Evolutionary conservation across 2,113 vertebrate species (phyloP).

Genomic region (Brachypteracias leptosomus): DNA sequence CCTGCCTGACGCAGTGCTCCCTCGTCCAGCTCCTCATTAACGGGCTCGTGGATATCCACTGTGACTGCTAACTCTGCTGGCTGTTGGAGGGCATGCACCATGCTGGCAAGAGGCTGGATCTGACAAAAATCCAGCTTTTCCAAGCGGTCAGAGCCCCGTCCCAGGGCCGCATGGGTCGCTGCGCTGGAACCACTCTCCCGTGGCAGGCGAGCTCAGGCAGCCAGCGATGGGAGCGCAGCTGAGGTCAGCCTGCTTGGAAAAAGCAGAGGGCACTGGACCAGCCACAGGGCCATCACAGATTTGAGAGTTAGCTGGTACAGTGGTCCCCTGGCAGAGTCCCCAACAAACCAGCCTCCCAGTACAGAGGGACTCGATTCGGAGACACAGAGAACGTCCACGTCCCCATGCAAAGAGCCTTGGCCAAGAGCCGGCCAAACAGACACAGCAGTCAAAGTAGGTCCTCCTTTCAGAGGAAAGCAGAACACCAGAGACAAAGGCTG

Average conservation of each 20-base stretch:
- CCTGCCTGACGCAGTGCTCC: not conserved
- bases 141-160: not conserved
- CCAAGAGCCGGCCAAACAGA: not conserved
- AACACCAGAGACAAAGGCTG: not conserved
- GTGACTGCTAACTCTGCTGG: constrained; percentile 11
- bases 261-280: not conserved
- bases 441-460: not conserved
- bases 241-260: constrained; percentile 11
- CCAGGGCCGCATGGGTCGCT: not conserved
- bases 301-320: not conserved
- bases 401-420: not conserved
- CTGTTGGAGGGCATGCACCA: constrained; percentile 13
- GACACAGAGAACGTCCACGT: not conserved
- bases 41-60: not conserved
- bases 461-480: not conserved
- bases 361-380: fast-evolving
- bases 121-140: constrained; percentile 10
- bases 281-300: not conserved
- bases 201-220: not conserved
- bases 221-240: not conserved
- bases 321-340: not conserved
- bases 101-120: not conserved
- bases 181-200: not conserved
- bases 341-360: not conserved
- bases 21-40: constrained; percentile 41